Base-by-base conservation (phyloP, 2,888 invertebrate species). In the Epirrhoe alternata region DNA sequence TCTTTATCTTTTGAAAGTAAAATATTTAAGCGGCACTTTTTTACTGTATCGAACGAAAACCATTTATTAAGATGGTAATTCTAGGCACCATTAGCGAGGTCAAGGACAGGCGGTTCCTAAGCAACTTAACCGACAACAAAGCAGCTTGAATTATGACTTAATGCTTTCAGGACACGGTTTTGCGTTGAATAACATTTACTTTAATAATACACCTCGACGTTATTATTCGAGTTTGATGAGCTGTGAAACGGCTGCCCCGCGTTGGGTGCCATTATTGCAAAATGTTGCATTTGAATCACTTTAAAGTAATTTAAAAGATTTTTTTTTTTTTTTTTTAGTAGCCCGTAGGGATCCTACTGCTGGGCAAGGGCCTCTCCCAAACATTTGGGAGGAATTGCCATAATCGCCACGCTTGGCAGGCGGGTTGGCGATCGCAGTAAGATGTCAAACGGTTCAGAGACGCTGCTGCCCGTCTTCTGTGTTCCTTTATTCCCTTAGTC, bases 41-140 rank as follows among this genome's bases (percentile, higher is more conserved):
- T 56, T 58, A 14, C 30, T 53, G 42, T 63, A 50, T 58, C 35
- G 38, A 38, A 31, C 49, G 42, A 54, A 57, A 38, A 47, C 12
- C 17, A 3, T 54, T 58, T 47, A 54, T 61, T 56, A 63, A 66
- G 62, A 55, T 30, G 52, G 56, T 62, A 50, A 68, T 66, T 58
- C 51, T 55, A 64, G 64, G 45, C 61, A 62, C 67, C 70, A 68
- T 73, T 71, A 67, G 64, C n/a, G 74, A 80, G 82, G 82, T 75
- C 75, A 78, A 72, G 76, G 75, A 51, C 68, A 49, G 63, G 16
- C 53, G 55, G 76, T 80, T 77, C 55, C 81, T 61, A 75, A 73
- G 81, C 80, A 81, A 83, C 81, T 57, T 17, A 50, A 68, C 74
- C 71, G 72, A 76, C 83, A 83, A 83, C 83, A 80, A 73, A 76